Percentiles rank a stretch among this genome's conserved stretches.
Evolutionary conservation across 1,140 invertebrate genomes (phyloP).

Genomic region (Colletes gigas): DNA sequence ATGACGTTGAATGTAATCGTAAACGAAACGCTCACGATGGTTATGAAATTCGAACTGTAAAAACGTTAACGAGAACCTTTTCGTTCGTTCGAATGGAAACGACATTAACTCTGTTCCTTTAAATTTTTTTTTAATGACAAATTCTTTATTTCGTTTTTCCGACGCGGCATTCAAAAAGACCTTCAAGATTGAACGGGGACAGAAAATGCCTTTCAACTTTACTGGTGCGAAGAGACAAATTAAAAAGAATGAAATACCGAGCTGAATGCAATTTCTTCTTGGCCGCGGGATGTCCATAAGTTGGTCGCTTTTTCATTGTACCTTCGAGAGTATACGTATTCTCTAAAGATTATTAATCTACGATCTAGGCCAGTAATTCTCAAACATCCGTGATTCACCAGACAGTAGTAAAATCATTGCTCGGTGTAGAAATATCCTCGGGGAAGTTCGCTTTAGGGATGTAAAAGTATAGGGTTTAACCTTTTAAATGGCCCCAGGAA

Average conservation of each 20-base stretch:
- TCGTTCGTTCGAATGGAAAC: neutral
- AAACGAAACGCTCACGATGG: neutral
- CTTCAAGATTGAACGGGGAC: slow-evolving; percentile 27
- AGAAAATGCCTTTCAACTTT: slow-evolving; percentile 6
- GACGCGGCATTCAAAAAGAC: neutral
- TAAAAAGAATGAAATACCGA: slow-evolving; percentile 22
- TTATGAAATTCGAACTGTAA: neutral
- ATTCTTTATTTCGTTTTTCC: slow-evolving; percentile 15
- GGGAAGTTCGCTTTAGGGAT: too few species aligned
- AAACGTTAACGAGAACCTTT: neutral
- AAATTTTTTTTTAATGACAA: slow-evolving; percentile 12
- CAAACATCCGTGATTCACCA: too few species aligned
- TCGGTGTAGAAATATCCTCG: too few species aligned
- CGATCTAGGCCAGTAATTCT: too few species aligned
- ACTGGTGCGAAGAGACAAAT: neutral
- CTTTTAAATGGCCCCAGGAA: too few species aligned
- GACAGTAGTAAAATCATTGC: too few species aligned
- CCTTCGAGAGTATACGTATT: too few species aligned
- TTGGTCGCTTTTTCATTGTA: neutral
- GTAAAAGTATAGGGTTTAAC: too few species aligned
- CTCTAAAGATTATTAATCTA: too few species aligned
- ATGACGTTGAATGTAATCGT: neutral
- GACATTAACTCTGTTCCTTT: neutral
- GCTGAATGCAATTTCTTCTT: neutral
- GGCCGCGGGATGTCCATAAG: neutral